Evolutionary conservation across 2,113 vertebrate genomes (phyloP).

Genomic region (Psettodes erumei): DNA sequence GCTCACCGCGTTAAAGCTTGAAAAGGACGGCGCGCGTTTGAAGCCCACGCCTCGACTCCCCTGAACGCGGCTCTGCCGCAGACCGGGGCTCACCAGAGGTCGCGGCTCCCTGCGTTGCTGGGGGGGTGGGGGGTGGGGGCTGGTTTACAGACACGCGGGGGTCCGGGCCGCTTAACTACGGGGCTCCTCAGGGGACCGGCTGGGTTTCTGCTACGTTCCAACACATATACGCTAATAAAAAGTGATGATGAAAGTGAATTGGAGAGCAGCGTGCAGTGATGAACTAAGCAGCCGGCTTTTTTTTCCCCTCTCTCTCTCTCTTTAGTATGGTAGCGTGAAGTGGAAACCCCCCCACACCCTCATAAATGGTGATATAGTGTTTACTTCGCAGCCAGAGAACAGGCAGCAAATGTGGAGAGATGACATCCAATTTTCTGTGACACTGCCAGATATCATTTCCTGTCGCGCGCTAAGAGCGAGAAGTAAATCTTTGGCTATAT

Average conservation of each 20-base stretch:
- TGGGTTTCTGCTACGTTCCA: slow-evolving; percentile 25
- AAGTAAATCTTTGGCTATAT: neutral
- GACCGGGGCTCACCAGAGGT: slow-evolving; percentile 33
- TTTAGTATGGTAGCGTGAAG: slow-evolving; percentile 43
- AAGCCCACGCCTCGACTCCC: slow-evolving; percentile 15
- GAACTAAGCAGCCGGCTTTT: slow-evolving; percentile 55
- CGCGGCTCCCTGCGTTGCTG: slow-evolving; percentile 14
- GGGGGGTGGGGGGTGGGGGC: neutral
- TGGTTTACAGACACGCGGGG: slow-evolving; percentile 1
- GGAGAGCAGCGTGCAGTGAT: slow-evolving; percentile 45
- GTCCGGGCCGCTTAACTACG: slow-evolving; percentile 40
- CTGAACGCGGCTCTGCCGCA: slow-evolving; percentile 16
- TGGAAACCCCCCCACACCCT: neutral
- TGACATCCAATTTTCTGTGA: slow-evolving; percentile 13
- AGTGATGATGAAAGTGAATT: slow-evolving; percentile 68
- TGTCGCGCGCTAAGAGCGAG: neutral
- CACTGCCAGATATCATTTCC: slow-evolving; percentile 12
- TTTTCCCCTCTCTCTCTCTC: too few relatives aligned
- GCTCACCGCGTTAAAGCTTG: slow-evolving; percentile 39
- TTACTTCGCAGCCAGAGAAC: slow-evolving; percentile 33
- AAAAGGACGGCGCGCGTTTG: slow-evolving; percentile 29
- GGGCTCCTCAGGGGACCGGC: slow-evolving; percentile 24
- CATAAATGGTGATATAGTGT: slow-evolving; percentile 23
- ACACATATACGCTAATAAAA: slow-evolving; percentile 44
- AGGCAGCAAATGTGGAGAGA: neutral